These are phyloP conservation scores for Esperia sulphurella DNA, from an alignment of 2,888 invertebrate species.

Conservation along the genomic window DNA sequence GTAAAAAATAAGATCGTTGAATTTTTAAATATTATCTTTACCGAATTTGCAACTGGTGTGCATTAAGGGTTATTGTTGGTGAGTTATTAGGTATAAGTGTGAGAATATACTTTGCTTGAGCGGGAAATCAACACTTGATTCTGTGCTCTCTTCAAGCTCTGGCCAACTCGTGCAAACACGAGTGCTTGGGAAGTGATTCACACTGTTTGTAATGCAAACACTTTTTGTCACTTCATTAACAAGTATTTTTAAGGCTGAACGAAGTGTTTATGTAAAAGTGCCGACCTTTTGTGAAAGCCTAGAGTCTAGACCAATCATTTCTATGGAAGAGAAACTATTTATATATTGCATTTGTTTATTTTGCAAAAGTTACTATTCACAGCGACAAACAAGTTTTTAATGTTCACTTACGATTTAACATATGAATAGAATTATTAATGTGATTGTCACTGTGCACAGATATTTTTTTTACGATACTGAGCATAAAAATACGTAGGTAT, in stretches of 20 bases:
- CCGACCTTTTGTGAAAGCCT: slow-evolving; percentile 20
- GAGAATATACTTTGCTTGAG: slow-evolving; percentile 15
- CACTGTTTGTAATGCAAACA: slow-evolving; percentile 15
- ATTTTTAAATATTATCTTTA: too few species aligned
- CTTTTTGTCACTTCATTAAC: slow-evolving; percentile 26
- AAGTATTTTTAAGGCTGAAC: slow-evolving; percentile 18
- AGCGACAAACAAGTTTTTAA: too few species aligned
- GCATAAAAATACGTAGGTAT: too few species aligned
- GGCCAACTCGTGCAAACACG: slow-evolving; percentile 10
- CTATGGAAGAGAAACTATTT: neutral
- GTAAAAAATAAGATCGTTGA: too few species aligned
- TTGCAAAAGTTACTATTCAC: slow-evolving; percentile 30
- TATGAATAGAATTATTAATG: too few species aligned
- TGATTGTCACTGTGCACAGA: too few species aligned
- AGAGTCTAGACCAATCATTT: slow-evolving; percentile 8
- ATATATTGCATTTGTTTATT: neutral
- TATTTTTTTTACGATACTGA: too few species aligned
- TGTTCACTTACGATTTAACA: too few species aligned
- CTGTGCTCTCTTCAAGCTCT: slow-evolving; percentile 5
- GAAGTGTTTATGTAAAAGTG: slow-evolving; percentile 13
- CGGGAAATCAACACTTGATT: slow-evolving; percentile 27
- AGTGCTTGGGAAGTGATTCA: slow-evolving; percentile 22
- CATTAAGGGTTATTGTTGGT: too few species aligned
- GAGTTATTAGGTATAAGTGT: neutral
- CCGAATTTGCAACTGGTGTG: too few species aligned